Base-by-base conservation (phyloP, 2,113 vertebrate species). In the Eubucco bourcierii region DNA sequence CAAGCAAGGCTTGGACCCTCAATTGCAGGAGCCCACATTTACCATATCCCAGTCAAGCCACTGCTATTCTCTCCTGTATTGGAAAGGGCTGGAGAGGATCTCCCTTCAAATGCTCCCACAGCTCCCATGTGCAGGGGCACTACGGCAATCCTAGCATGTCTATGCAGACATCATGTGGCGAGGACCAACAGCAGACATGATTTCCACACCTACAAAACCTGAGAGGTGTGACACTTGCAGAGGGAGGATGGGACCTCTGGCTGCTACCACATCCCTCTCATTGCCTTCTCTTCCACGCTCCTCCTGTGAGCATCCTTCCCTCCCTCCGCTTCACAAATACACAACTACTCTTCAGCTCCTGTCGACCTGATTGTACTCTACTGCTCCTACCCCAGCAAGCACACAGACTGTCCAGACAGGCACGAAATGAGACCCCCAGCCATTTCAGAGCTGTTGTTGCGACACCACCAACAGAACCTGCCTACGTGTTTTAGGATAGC, bases 81-180 rank as follows among this genome's bases (percentile, higher is more conserved):
- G 19, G 18, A 63, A 63, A 28, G 31, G 8, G 29, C 24, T 73
- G 52, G n/a, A 68, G 18, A 73, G n/a, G 16, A 84, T 9, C 9
- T 76, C 41, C 23, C n/a, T 63, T 10, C 28, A 37, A 52, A 73
- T 0, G 0, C 7, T 59, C 27, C 27, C 2, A 4, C 12, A 41
- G 21, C 47, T 39, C 50, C 0, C 0, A 13, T 16, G 14, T 7
- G 9, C 14, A 5, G 15, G 27, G 44, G 5, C 33, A 28, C 23
- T 7, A 1, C 0, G 5, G 19, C 53, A 33, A 68, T 8, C 34
- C 7, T 0, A 0, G 37, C 63, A 52, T 78, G 29, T 20, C 66
- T 44, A 1, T 20, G 18, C 12, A 25, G 20, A n/a, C 17, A 10
- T 8, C 60, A 63, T 2, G 31, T 34, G 18, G 34, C 78, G 4